Evolutionary conservation across 1,140 invertebrate species (phyloP).

Genomic region (Euura lappo): DNA sequence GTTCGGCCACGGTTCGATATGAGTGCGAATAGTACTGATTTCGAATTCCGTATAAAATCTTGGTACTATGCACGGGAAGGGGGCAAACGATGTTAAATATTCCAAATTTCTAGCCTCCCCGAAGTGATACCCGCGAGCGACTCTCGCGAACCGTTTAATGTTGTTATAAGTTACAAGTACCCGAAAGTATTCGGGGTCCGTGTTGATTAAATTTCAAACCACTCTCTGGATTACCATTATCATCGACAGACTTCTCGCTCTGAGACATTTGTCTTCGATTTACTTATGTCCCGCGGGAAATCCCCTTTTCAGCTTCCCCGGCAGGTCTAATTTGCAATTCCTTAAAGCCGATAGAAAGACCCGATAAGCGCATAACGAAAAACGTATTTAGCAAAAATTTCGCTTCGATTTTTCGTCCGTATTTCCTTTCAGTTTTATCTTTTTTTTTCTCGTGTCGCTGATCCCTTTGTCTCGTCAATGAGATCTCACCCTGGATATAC

Average conservation of each 20-base stretch:
- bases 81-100: too few relatives aligned
- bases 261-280: neutral
- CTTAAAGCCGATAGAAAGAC: neutral
- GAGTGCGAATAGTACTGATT: neutral
- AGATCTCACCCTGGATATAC: too few relatives aligned
- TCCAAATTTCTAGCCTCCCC: too few relatives aligned
- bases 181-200: neutral
- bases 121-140: neutral
- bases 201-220: neutral
- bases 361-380: too few relatives aligned
- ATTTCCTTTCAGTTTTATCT: too few relatives aligned
- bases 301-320: neutral
- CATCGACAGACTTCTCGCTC: neutral
- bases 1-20: constrained; percentile 2
- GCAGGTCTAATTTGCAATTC: constrained; percentile 1
- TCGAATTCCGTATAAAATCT: neutral
- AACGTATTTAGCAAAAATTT: too few relatives aligned
- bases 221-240: neutral
- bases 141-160: neutral
- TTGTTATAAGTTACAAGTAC: neutral
- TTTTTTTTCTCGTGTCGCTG: too few relatives aligned
- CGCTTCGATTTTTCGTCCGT: too few relatives aligned
- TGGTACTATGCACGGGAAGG: too few relatives aligned
- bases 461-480: too few relatives aligned
- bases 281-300: neutral